Evolutionary conservation across 1,140 invertebrate species (phyloP), one percentile per base, ranked within the genome.

Genomic region (Melanaphis sacchari): DNA sequence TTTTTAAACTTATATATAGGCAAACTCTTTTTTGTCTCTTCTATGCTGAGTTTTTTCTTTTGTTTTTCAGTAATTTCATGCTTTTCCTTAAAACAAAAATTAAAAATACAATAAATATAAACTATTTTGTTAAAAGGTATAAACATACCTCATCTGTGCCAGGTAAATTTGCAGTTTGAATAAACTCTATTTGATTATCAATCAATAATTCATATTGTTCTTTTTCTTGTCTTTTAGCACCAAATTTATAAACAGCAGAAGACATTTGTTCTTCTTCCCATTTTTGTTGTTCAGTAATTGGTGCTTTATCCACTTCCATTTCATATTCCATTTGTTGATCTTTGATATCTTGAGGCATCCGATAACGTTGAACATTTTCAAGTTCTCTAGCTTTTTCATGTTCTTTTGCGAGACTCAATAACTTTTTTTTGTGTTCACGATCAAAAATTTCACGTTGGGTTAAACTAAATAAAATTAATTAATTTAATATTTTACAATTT

Each of bases 231-330:
- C 99, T 97, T 95, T 98, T 98, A 0, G 99, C 98, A 31, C 99
- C 99, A 96, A 99, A 99, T 94, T 97, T 96, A 95, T 99, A 97
- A 59, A 97, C 96, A 38, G 99, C 99, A n/a, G 98, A 98, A 41
- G 97, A 97, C 96, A 99, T 97, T 95, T 99, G 98, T 95, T 99
- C 99, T 93, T 99, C 98, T 96, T 99, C 99, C 99, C 99, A 99
- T 96, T 99, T 98, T 94, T 97, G 97, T 95, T 99, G 99, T 95
- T 99, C 99, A 15, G 98, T 98, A 95, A 99, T 97, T 2, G 98
- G 97, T 59, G 97, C 96, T 94, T 97, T 97, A 95, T 99, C 98
- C 94, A 96, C 96, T 94, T 97, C 97, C 95, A 99, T 98, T 49
- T 98, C 97, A 95, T 99, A 99, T 91, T 97, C 96, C 95, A 99